Evolutionary conservation across 2,113 vertebrate species (phyloP), one percentile per base, ranked within the genome.

Genomic region (Camelus dromedarius): DNA sequence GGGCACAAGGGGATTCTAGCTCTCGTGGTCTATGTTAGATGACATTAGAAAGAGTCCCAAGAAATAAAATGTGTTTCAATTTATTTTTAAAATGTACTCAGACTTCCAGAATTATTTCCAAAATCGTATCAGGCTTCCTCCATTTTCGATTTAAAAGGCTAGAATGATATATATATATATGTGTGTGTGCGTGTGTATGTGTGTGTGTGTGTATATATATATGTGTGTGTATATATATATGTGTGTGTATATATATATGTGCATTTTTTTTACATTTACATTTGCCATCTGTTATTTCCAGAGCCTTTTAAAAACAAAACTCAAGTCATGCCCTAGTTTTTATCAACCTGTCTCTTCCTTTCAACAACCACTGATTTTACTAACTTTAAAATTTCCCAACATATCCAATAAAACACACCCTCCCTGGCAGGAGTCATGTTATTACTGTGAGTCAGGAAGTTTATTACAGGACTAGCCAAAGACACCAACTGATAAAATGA

Each of bases 361-460:
- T 96, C 20, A 89, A 67, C 38, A 93, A 89, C 60, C 42, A 54
- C 48, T 77, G 72, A 67, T 79, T 84, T 95, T 88, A 79, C n/a
- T 93, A 83, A 75, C 76, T 93, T 70, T 60, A 22, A 93, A 75
- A 89, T 89, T 94, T 88, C 77, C 80, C 58, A 46, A 66, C 52
- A 76, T 24, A 62, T 19, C 67, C 14, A 77, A 77, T 95, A 93
- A 94, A 95, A 60, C 32, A 60, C 6, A 32, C 20, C 22, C 16
- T 69, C 9, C 72, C 13, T n/a, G 77, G 15, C 24, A 56, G 70
- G 50, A 96, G 13, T 92, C 79, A 64, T 70, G 18, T 15, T 81
- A 16, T 84, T 54, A 48, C 69, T 72, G 12, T 66, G 58, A 90
- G 48, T 88, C 91, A 67, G 58, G 32, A 95, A 35, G 56, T 95